phyloP scores from a whole-genome alignment of 2,113 vertebrate species.

The Rhabdomys dilectus region DNA sequence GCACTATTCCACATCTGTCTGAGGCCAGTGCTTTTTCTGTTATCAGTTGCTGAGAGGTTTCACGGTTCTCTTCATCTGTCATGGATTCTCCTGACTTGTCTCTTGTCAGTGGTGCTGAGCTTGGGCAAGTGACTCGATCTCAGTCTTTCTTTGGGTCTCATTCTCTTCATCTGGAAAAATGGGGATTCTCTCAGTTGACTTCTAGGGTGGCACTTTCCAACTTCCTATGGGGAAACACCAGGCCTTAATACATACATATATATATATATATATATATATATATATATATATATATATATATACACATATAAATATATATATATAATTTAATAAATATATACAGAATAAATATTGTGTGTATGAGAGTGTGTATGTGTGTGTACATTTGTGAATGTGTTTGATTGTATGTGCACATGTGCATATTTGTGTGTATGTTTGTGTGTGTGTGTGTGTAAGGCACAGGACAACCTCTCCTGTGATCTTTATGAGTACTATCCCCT shows the following conservation, averaged over 20 bases:
- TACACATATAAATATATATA: background rate
- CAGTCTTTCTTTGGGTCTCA: conserved; percentile 16
- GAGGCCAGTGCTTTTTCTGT: background rate
- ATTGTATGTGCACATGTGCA: too few relatives aligned
- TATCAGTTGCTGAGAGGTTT: conserved; percentile 29
- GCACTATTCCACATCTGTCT: background rate
- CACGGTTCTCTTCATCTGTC: conserved; percentile 3
- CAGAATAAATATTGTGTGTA: background rate
- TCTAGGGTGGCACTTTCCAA: background rate
- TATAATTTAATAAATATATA: background rate
- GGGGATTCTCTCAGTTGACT: background rate
- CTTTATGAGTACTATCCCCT: background rate
- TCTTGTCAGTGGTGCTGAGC: conserved; percentile 19
- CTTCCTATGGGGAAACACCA: background rate
- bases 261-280: background rate
- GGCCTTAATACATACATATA: background rate
- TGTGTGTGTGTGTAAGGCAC: background rate
- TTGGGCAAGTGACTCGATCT: conserved; percentile 32
- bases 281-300: background rate
- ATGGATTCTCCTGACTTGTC: background rate
- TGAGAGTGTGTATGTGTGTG: background rate
- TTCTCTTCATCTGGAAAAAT: conserved; percentile 54
- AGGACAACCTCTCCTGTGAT: background rate
- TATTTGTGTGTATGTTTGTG: background rate
- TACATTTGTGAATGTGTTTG: too few relatives aligned